Base-by-base conservation (phyloP, 2,888 invertebrate species). In the Caenorhabditis panamensis region DNA sequence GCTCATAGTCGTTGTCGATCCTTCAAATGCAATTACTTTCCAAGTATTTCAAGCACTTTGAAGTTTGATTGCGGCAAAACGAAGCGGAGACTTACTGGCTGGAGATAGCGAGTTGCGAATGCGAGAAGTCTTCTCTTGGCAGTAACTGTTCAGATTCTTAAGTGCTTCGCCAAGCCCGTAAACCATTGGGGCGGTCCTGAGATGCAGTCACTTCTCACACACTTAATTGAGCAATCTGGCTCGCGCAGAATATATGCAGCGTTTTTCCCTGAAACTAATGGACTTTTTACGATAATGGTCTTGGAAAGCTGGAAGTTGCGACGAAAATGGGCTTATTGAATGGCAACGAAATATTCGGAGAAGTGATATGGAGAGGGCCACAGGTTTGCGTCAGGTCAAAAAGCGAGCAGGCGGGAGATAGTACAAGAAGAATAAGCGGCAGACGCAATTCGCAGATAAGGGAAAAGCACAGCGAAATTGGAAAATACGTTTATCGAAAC, bases 81-180 rank as follows among this genome's bases (percentile, higher is more conserved):
- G 18, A 26, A 9, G 37, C 1, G 59, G 13, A 22, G 61, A 86
- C 88, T 75, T 63, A 89, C 89, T 82, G 28, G 84, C 78, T 36
- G 86, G 87, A 20, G 88, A 87, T 49, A 90, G 77, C 13, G 87
- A 85, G 56, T 87, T 88, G 24, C 88, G 83, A 49, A 89, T 58
- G 49, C 86, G 86, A 18, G 78, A 82, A 16, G 89, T 84, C 51
- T 84, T 85, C 56, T 89, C 87, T 69, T 89, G 88, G 77, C 86
- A 90, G 73, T 87, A 90, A 66, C 63, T 84, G 84, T 90, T 90
- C 62, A 90, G 72, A 69, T 86, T 88, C 69, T 87, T 86, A 64
- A 90, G 68, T 41, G 87, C 87, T 67, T 85, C 83, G 31, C 86
- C 84, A 59, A 90, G 84, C 41, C 84, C 83, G 83, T 85, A 84